Conservation (phyloP, 2,888 invertebrate species). For the Microchrysa polita region DNA sequence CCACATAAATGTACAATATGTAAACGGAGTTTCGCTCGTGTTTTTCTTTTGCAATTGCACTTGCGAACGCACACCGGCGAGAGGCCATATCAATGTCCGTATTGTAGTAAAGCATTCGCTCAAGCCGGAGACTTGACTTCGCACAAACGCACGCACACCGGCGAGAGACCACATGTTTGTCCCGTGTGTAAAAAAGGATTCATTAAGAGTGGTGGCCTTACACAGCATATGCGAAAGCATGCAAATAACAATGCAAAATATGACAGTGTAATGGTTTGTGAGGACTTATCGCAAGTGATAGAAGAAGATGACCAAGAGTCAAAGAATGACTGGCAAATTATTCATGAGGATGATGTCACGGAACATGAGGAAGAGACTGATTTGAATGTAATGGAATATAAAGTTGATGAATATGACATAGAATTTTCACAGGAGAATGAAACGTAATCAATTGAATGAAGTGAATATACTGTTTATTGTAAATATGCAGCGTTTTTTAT, state of each 20-base stretch:
- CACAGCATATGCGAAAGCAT: conserved; percentile 50
- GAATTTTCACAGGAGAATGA: conserved; percentile 8
- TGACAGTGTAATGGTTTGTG: not conserved
- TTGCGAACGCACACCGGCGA: conserved; percentile 45
- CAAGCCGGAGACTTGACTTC: conserved; percentile 52
- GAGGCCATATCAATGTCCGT: conserved; percentile 46
- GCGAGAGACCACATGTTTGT: conserved; percentile 52
- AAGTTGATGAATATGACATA: conserved; percentile 6
- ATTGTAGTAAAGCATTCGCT: conserved; percentile 51
- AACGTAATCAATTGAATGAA: not conserved
- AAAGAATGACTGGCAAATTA: not conserved
- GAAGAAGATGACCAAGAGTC: not conserved
- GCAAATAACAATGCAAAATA: conserved; percentile 25
- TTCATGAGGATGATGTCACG: conserved; percentile 1
- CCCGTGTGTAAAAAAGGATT: conserved; percentile 50
- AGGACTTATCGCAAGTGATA: not conserved
- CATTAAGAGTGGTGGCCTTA: conserved; percentile 51
- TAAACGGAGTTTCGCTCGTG: conserved; percentile 58
- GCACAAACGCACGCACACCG: conserved; percentile 52
- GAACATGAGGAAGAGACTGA: not conserved
- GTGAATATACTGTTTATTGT: too few relatives aligned
- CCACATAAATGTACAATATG: conserved; percentile 60
- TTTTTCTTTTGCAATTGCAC: conserved; percentile 56
- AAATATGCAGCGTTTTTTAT: too few relatives aligned
- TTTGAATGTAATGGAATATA: not conserved